Base-by-base conservation (phyloP, 1,140 invertebrate genomes). In the Drosophila navojoa region DNA sequence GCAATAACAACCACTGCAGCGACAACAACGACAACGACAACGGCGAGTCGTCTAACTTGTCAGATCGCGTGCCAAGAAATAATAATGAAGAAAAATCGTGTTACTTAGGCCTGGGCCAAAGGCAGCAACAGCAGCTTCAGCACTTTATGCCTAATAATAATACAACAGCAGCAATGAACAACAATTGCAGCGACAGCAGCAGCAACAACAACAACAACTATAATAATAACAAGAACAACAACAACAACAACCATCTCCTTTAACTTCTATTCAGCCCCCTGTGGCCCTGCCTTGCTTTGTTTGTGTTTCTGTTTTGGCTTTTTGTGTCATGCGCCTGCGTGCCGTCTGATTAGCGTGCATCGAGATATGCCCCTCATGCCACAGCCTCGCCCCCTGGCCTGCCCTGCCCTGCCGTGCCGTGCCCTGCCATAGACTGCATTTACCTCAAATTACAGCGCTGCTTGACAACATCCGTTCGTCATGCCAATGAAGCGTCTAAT, bases 41-140 rank as follows among this genome's bases (percentile, higher is more conserved):
- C 61, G 68, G 35, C 59, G 78, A 78, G 77, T 75, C 66, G 77
- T 80, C 77, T 81, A 73, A 84, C 76, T 89, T 87, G 84, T 77
- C 84, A 87, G 84, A 87, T 87, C 82, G 82, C 82, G 82, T 87
- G 82, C 82, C 84, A 87, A 87, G 79, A 89, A 89, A 87, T 87
- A 87, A 89, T 89, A 82, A 84, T 87, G 75, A 87, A 75, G 84
- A 77, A 87, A 87, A 89, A 89, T 87, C 76, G 82, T 81, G 82
- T 86, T 86, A 79, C 76, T 81, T 79, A 81, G 82, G 64, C 71
- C 67, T 72, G 81, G 66, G 67, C 66, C 62, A 38, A 60, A 60
- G 63, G 40, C 71, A 44, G 22, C 61, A 63, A 38, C 71, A 67
- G 47, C 71, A 77, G 60, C 42, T 52, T 71, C 82, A 89, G 76